phyloP scores from a whole-genome alignment of 1,140 invertebrate genomes.

The Idris sp. region DNA sequence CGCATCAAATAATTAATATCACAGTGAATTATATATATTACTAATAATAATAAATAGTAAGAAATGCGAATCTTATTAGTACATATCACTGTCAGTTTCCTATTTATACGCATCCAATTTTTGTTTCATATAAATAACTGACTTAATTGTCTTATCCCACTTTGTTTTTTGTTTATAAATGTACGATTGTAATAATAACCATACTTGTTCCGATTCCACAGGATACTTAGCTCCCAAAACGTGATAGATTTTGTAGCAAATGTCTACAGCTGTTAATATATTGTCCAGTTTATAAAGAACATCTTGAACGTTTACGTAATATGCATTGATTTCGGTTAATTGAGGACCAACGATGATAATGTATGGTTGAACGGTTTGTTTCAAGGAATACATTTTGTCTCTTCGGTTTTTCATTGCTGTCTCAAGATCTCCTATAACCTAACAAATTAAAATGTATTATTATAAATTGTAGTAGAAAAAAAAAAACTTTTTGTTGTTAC shows the following conservation, averaged over 20 bases:
- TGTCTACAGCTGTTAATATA: conserved; percentile 28
- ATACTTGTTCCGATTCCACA: conserved; percentile 51
- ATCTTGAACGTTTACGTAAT: conserved; percentile 36
- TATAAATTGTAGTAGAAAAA: not conserved
- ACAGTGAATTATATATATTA: too few species aligned
- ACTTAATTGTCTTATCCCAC: conserved; percentile 28
- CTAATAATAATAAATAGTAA: too few species aligned
- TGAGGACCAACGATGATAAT: conserved; percentile 39
- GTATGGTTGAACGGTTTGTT: conserved; percentile 38
- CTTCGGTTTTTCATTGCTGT: not conserved
- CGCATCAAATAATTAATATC: too few species aligned
- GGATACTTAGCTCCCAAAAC: conserved; percentile 54
- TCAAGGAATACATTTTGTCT: not conserved
- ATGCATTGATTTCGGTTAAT: conserved; percentile 9
- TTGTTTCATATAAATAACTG: conserved; percentile 17
- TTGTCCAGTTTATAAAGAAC: conserved; percentile 36
- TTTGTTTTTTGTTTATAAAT: conserved; percentile 18
- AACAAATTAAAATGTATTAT: not conserved
- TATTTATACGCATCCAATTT: conserved; percentile 2
- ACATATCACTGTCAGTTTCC: too few species aligned
- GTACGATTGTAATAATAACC: conserved; percentile 47
- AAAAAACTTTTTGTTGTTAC: not conserved
- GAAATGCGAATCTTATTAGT: too few species aligned
- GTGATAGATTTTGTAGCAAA: conserved; percentile 46
- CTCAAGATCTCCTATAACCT: conserved; percentile 15